Evolutionary conservation across 2,797 vertebrate genomes (phyloP), one percentile per base, ranked within the genome.

Genomic region (Crax fasciolata): DNA sequence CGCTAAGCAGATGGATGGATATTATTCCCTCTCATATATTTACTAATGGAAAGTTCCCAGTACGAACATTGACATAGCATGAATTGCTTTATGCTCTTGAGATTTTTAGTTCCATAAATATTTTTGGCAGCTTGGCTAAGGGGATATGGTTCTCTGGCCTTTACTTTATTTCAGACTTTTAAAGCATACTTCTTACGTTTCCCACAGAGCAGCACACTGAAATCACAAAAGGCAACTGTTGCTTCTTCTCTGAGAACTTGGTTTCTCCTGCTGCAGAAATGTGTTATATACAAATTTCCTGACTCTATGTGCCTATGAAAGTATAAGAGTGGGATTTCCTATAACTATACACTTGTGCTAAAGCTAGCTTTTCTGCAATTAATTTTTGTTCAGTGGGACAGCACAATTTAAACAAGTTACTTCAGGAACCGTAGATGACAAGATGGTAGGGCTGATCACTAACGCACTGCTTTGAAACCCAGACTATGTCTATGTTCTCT

Each of bases 21-120:
- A 85, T 74, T 87, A 84, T 91, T 86, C 88, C 30, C 32, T 81
- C 68, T 74, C 83, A 62, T 65, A 28, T 76, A 85, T 94, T 93
- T 94, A 91, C 86, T 81, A 81, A 85, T 66, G 89, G 88, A 91
- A 97, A 92, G 25, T 85, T 92, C 90, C 75, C 63, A 83, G 65
- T 91, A 88, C 78, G 93, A 94, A 90, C 73, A 91, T 86, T 84
- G 91, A 87, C 9, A 27, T 57, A 68, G 74, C 52, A 93, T 58
- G 91, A 96, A 91, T 91, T 94, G 44, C 72, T 95, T 75, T 70
- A 92, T 93, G 66, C 90, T 93, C 90, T 62, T 92, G 94, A 94
- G 92, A 94, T 66, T 96, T 97, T 82, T 66, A 73, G 75, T 76
- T 66, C 62, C 81, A 81, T 76, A 89, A 95, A 96, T 94, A 95